Evolutionary conservation across 2,797 vertebrate genomes (phyloP), one percentile per base, ranked within the genome.

Genomic region (Heliangelus exortis): DNA sequence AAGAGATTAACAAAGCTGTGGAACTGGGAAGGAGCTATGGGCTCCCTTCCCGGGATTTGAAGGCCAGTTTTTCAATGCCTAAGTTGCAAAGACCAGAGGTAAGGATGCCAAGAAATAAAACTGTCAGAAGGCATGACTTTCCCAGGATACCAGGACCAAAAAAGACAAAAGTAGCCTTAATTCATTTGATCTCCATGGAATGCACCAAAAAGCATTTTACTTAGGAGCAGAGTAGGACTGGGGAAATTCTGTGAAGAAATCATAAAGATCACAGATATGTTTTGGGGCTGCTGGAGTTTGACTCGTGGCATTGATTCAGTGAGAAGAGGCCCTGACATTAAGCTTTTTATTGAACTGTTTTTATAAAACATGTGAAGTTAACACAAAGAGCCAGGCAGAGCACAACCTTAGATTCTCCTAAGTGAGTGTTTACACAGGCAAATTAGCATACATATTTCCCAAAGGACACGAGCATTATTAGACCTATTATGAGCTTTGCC

Each of bases 361-460:
- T 71, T 69, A 78, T 45, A 43, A 86, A 88, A 61, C 34, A 41
- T 33, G 57, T 51, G 71, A 86, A 87, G 51, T 58, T 58, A 81
- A 85, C 48, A 73, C 2, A 0, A 5, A 78, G 69, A 86, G 55
- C 79, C 53, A 86, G 65, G 71, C 62, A 71, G 77, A 78, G 53
- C 2, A 8, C 45, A 78, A 82, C 61, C 58, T 87, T 72, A 47
- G 51, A 45, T 41, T 41, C 39, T 41, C 13, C 13, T 41, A 39
- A 39, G 39, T 39, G 72, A 59, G 21, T 47, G 57, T 86, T 94
- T 88, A 79, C 66, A 74, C 21, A 17, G 54, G 50, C 50, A 91
- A 94, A 96, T 96, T 95, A 94, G 67, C 95, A 97, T 95, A 92
- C 74, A 87, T 92, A 95, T 96, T 97, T 95, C 95, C 95, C 95